These are phyloP conservation scores for Drosophila trapezifrons DNA, from an alignment of 1,140 invertebrate species.

Conservation along the genomic window DNA sequence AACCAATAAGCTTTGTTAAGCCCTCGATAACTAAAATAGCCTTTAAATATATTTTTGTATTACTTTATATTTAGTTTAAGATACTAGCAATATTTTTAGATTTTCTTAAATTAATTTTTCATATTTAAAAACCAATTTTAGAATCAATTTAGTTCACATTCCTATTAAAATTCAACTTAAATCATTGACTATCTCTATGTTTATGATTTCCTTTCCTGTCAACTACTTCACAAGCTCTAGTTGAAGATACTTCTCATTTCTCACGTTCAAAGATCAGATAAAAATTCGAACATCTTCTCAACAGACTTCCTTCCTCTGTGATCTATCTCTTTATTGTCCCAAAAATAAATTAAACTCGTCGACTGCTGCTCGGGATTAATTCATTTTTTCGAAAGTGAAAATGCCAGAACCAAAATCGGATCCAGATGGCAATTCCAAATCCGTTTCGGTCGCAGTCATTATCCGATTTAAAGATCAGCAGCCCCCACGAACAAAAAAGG, in stretches of 20 bases:
- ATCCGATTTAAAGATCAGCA: constrained; percentile 59
- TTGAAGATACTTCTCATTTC: background rate
- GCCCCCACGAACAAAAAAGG: constrained; percentile 59
- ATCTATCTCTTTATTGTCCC: constrained; percentile 3
- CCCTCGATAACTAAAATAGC: background rate
- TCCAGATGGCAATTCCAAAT: constrained; percentile 42
- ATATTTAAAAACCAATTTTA: background rate
- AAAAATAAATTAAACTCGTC: constrained; percentile 16
- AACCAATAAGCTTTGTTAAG: too few relatives aligned
- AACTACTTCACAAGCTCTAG: constrained; percentile 14
- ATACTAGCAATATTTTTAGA: too few relatives aligned
- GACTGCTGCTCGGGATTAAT: constrained; percentile 16
- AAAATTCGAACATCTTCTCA: constrained; percentile 23
- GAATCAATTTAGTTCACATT: background rate
- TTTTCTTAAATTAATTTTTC: too few relatives aligned
- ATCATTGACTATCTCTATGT: background rate
- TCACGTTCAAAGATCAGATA: constrained; percentile 24
- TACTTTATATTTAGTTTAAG: background rate
- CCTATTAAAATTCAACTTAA: background rate
- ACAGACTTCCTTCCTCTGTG: constrained; percentile 33
- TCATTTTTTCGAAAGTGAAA: constrained; percentile 48
- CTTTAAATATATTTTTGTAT: too few relatives aligned
- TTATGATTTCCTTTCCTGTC: background rate
- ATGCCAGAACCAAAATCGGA: constrained; percentile 32
- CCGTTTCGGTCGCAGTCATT: constrained; percentile 48